Base-by-base conservation (phyloP, 2,888 invertebrate genomes). In the Pinctada fucata region DNA sequence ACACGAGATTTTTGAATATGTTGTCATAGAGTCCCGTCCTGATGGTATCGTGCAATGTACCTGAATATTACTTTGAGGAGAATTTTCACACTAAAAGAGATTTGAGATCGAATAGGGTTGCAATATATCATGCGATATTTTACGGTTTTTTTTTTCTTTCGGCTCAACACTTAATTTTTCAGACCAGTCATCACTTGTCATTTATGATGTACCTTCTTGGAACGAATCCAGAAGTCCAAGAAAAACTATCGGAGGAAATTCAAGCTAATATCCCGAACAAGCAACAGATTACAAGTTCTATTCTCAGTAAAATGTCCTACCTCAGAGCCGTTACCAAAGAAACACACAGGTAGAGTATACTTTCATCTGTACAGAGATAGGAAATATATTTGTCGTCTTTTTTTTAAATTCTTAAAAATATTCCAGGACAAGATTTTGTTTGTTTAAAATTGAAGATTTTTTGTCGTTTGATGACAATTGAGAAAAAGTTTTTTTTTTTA, bases 321-420 rank as follows among this genome's bases (percentile, higher is more conserved):
- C 80, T 90, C 52, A 87, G 84, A 75, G 88, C 88, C 3, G 87
- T 88, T 31, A 80, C 85, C 65, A 89, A 88, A 75, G 90, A 90
- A 76, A 85, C 87, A 0, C 87, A 88, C 68, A 84, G 90, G 90
- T 89, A 58, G 31, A 31, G 31, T 31, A 8, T 58, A 50, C 50
- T 58, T 58, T 10, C 8, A 58, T 10, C 8, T 13, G 58, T 10
- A 58, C 58, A 58, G 8, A 58, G 10, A n/a, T n/a, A 64, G 13
- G 13, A 64, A n/a, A 16, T 31, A 31, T 31, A 31, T 31, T 31
- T 31, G 31, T 31, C 31, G 31, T 31, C 1, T 31, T 31, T 31
- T 31, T 31, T 31, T 31, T 31, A 31, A 31, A 31, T 31, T 31
- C 31, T 31, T 31, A 31, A 31, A 31, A 31, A 31, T 31, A 31